Evolutionary conservation across 2,888 invertebrate species (phyloP), one percentile per base, ranked within the genome.

Genomic region (Stenolophus ochropezus): DNA sequence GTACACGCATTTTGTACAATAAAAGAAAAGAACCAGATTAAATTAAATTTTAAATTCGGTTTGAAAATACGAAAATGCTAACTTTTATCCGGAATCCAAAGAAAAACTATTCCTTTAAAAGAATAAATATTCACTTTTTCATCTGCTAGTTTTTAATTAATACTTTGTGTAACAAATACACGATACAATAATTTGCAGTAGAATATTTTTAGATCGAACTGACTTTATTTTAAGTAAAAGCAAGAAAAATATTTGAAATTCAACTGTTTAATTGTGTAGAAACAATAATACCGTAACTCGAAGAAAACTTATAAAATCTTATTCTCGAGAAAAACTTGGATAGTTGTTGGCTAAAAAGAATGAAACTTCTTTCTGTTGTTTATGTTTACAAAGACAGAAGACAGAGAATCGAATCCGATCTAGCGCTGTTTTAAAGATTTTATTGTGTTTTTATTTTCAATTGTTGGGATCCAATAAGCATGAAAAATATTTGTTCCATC

Each of bases 401-500:
- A 42, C 33, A 11, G 33, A 42, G 33, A 11, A 42, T 42, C 33
- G 33, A 42, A 42, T 42, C 33, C 33, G 33, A 42, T 42, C 33
- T 42, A 42, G 33, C 4, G 33, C 33, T 42, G 33, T 42, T 20
- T 69, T 27, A 69, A 69, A 27, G 33, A 69, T 69, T 69, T 61
- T 61, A 61, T 61, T 61, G n/a, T 23, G 23, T 61, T 61, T 61
- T 61, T 61, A 61, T 61, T 61, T 18, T 21, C 33, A 33, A 8
- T 69, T 27, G 16, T 11, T 69, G 8, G 27, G 33, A 69, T 20
- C 61, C 27, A 69, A 18, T 33, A 69, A 69, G 16, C 33, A 69
- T 69, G 33, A 33, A 69, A 56, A 69, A 69, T 69, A 69, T 69
- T 69, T 69, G 33, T 69, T 33, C 33, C 14, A 18, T 16, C 14